phyloP scores from a whole-genome alignment of 64 coral and sea anemone species.

The Montipora cactus region DNA sequence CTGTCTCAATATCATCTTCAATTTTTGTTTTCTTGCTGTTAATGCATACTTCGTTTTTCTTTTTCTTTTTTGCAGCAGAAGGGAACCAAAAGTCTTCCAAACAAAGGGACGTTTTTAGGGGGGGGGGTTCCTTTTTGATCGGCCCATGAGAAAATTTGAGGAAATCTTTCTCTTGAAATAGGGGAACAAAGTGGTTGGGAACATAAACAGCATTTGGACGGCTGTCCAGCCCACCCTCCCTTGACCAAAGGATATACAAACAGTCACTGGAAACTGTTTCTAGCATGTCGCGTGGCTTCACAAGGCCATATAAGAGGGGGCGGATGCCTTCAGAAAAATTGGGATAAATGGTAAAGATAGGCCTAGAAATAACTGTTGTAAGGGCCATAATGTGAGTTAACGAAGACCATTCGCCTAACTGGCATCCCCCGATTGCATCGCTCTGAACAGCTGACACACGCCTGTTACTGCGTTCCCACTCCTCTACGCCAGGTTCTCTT shows the following conservation, averaged over 20 bases:
- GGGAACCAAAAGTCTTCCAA: too few species aligned
- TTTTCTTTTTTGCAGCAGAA: too few species aligned
- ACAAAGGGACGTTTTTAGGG: too few species aligned
- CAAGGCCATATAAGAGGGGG: background rate
- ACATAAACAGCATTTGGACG: constrained; percentile 49
- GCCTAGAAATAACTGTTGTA: background rate
- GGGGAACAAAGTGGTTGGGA: constrained; percentile 37
- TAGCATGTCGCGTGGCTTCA: background rate
- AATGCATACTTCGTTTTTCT: too few species aligned
- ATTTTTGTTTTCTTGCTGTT: background rate
- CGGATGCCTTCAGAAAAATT: too few species aligned
- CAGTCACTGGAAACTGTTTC: background rate
- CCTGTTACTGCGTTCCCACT: background rate
- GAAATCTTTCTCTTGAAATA: background rate
- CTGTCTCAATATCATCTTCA: background rate
- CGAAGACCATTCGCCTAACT: background rate
- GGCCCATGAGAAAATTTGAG: too few species aligned
- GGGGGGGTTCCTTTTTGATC: too few species aligned
- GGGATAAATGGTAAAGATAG: background rate
- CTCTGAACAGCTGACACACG: background rate
- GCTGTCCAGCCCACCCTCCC: constrained; percentile 46
- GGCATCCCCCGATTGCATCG: background rate
- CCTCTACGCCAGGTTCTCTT: background rate
- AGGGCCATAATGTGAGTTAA: constrained; percentile 3
- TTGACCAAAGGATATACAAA: constrained; percentile 50